A percentile compares a stretch with the other conserved stretches of the same genome.
phyloP scores from a whole-genome alignment of 1,140 invertebrate genomes.

The Eulimnadia texana region DNA sequence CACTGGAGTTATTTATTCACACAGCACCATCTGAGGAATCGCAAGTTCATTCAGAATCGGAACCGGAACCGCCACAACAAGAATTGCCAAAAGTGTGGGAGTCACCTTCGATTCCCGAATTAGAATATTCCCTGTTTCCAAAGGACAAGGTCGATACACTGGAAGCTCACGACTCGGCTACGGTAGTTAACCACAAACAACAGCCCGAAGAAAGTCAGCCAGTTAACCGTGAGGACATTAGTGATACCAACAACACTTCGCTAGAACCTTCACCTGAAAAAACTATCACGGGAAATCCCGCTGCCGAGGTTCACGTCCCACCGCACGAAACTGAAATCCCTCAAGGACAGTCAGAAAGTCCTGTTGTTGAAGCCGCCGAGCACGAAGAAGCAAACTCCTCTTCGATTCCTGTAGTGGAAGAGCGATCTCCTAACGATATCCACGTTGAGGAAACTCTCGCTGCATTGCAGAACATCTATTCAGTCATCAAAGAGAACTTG shows the following conservation, averaged over 20 bases:
- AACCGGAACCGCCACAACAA: not conserved
- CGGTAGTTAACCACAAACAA: too few species aligned
- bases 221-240: too few species aligned
- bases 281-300: too few species aligned
- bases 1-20: not conserved
- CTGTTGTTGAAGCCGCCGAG: too few species aligned
- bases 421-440: not conserved
- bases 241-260: too few species aligned
- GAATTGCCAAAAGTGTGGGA: not conserved
- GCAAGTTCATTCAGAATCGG: too few species aligned
- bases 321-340: not conserved
- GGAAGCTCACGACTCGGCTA: not conserved
- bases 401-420: not conserved
- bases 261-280: too few species aligned
- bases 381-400: not conserved
- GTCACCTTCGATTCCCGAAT: not conserved
- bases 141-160: not conserved
- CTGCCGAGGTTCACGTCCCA: too few species aligned
- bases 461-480: slow-evolving; percentile 3
- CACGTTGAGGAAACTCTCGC: slow-evolving; percentile 12
- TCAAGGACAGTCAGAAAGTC: too few species aligned
- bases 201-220: too few species aligned
- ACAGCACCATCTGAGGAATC: not conserved
- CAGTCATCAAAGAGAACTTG: slow-evolving; percentile 11
- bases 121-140: not conserved